Base-by-base conservation (phyloP, 1,140 invertebrate species). In the Scaptomyza pallida region DNA sequence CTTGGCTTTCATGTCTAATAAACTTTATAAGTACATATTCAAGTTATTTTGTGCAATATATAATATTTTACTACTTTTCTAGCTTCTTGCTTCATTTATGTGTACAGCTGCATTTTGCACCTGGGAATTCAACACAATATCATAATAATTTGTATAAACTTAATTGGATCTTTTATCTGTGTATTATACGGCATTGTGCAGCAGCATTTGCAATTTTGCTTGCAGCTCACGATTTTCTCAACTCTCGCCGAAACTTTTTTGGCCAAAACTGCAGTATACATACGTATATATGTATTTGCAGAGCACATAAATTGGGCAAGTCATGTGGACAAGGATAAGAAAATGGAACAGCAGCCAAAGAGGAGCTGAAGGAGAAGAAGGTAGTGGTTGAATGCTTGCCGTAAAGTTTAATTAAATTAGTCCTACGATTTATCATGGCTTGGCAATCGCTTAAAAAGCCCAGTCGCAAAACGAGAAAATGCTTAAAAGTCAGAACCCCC, bases 361-460 rank as follows among this genome's bases (percentile, higher is more conserved):
- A 57, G 19, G 40, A 57, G 37, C 33, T 41, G 40, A 23, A 23
- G 69, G n/a, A n/a, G n/a, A n/a, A n/a, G n/a, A n/a, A n/a, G n/a
- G n/a, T n/a, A n/a, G n/a, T n/a, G 23, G 23, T 26, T 26, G 70
- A 59, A 60, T 76, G 81, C 64, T 30, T 40, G 60, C 37, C 74
- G 81, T 85, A 85, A 88, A 86, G 60, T 86, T 86, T 86, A 86
- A 86, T 86, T 86, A 86, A 86, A 86, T 86, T 86, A 86, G 81
- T 88, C 72, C 77, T 52, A 68, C 82, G 69, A 86, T 86, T 86
- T 86, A 86, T 86, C 81, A 81, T 67, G 77, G 64, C 82, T 60
- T 71, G 81, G 81, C 82, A 88, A 85, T 88, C 81, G 82, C 62
- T 86, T 86, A 88, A 86, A 81, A 81, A 51, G 70, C 73, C 65